phyloP scores from a whole-genome alignment of 2,113 vertebrate genomes.

The Salvelinus sp. region DNA sequence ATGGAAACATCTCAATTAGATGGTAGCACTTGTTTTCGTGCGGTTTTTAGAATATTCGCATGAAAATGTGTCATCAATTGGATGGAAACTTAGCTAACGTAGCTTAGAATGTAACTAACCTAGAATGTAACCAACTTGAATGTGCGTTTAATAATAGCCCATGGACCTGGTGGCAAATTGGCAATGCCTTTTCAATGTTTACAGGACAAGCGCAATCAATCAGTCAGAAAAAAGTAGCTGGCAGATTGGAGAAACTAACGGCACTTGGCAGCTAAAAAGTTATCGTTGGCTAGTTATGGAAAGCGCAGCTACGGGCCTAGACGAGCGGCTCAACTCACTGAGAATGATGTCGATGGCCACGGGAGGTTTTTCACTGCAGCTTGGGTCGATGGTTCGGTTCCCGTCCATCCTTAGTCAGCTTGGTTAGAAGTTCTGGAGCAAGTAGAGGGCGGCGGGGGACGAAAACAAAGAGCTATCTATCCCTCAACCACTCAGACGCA shows the following conservation, averaged over 20 bases:
- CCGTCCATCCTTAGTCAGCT: slow-evolving; percentile 54
- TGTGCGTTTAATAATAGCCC: too few species aligned
- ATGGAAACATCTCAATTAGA: too few species aligned
- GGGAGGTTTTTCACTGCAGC: slow-evolving; percentile 54
- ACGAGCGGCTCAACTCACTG: slow-evolving; percentile 58
- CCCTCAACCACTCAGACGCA: neutral
- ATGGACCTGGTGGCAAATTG: too few species aligned
- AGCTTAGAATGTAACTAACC: too few species aligned
- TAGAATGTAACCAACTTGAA: too few species aligned
- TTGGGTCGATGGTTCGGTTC: slow-evolving; percentile 49
- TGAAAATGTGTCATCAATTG: too few species aligned
- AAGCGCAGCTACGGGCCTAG: neutral
- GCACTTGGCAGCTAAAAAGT: neutral
- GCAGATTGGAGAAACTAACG: neutral
- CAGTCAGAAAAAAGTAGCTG: too few species aligned
- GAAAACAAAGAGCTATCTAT: neutral
- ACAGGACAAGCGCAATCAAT: too few species aligned
- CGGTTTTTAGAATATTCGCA: too few species aligned
- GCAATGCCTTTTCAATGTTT: too few species aligned
- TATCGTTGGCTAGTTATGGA: neutral
- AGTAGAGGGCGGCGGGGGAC: neutral
- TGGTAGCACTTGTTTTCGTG: too few species aligned
- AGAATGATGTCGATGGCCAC: slow-evolving; percentile 65
- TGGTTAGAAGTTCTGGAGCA: neutral
- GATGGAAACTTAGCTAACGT: too few species aligned